Percentiles rank a stretch among this genome's conserved stretches.
Evolutionary conservation across 1,140 invertebrate species (phyloP).

Genomic region (Cherax quadricarinatus): DNA sequence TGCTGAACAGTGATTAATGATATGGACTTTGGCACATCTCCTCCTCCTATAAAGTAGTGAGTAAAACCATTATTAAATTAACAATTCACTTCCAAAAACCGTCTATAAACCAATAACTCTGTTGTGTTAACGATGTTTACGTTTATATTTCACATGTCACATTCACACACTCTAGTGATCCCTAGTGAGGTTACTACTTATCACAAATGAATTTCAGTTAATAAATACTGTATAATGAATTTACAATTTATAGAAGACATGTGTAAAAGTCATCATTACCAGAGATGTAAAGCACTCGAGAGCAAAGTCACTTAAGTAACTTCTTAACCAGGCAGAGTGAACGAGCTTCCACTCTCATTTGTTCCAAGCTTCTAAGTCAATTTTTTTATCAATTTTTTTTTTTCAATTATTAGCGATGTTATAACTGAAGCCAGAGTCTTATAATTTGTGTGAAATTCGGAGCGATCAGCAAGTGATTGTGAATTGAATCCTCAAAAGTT

Average conservation of each 20-base stretch:
- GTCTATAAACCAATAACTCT: neutral
- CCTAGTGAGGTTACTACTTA: neutral
- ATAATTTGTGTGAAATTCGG: neutral
- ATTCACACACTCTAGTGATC: neutral
- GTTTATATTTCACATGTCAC: neutral
- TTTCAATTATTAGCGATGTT: too few relatives aligned
- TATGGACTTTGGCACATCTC: constrained; percentile 51
- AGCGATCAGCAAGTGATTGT: neutral
- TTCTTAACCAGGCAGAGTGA: neutral
- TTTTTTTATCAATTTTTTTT: too few relatives aligned
- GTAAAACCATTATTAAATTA: too few relatives aligned
- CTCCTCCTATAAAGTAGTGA: neutral
- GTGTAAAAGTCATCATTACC: neutral
- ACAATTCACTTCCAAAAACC: neutral
- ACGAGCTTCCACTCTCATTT: too few relatives aligned
- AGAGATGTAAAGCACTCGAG: neutral
- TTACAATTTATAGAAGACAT: neutral
- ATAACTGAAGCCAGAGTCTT: neutral
- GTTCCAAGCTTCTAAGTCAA: too few relatives aligned
- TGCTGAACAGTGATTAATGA: neutral
- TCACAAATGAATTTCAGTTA: neutral
- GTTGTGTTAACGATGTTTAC: neutral
- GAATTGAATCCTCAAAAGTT: neutral
- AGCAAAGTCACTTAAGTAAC: neutral
- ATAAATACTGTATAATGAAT: neutral